Evolutionary conservation across 2,797 vertebrate genomes (phyloP), one percentile per base, ranked within the genome.

Genomic region (Philypnodon macrostomus): DNA sequence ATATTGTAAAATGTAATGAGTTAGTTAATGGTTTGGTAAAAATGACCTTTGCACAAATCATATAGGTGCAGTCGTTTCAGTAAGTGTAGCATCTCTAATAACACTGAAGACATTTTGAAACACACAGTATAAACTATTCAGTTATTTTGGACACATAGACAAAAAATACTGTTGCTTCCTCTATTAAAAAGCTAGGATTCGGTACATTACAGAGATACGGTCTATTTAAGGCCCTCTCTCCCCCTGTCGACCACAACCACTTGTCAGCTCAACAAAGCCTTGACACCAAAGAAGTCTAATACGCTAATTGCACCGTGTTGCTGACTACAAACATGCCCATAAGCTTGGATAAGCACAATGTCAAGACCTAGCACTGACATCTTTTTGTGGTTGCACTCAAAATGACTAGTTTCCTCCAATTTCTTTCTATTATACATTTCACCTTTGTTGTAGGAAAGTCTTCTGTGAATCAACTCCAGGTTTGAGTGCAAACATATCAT

Each of bases 401-500:
- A 68, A 64, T 70, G 5, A 26, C 14, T 49, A 0, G 51, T 73
- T 70, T 74, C 41, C 54, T 40, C 39, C 11, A 12, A 53, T 55
- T 61, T 48, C 14, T 36, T 53, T 37, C 1, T 33, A 60, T 55
- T 70, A 30, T 68, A 40, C 37, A 1, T 67, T 61, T 34, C 50
- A 9, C 16, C 16, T 4, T 19, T 6, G 0, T 4, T 47, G n/a
- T 10, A 37, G 27, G 58, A 53, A 24, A 11, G 14, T 31, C 14
- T 41, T 50, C 24, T 34, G 33, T 44, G 77, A 77, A 69, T 73
- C 51, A 69, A 65, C 32, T 62, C 21, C 16, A 49, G 58, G 59
- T 72, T 74, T 75, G 64, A 63, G 64, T 65, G 65, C 73, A 84
- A 84, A 86, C 60, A 79, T 77, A 70, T 83, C 78, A 68, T 70